phyloP scores from a whole-genome alignment of 1,140 invertebrate species.

The Zaprionus davidi region DNA sequence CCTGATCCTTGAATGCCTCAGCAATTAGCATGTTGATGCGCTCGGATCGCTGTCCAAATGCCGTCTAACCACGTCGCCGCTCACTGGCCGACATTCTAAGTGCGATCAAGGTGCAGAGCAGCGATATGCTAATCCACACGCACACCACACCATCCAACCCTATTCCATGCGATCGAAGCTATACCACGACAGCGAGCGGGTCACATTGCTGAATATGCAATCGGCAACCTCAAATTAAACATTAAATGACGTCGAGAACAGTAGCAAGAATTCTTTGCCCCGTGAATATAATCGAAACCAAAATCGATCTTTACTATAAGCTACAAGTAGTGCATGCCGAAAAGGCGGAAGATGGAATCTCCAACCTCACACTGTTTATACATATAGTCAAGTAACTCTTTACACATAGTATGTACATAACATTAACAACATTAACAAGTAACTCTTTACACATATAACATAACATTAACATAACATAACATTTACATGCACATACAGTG shows the following conservation, averaged over 20 bases:
- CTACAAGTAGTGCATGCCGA: too few relatives aligned
- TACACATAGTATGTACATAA: too few relatives aligned
- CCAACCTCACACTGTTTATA: too few relatives aligned
- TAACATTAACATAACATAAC: too few relatives aligned
- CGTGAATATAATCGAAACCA: background rate
- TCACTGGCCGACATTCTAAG: background rate
- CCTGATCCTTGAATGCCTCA: constrained; percentile 86
- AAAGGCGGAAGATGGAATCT: too few relatives aligned
- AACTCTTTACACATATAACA: too few relatives aligned
- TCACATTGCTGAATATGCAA: constrained; percentile 62
- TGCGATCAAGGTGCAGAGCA: background rate
- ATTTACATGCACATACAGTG: too few relatives aligned
- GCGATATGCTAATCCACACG: constrained; percentile 34
- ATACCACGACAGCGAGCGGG: background rate
- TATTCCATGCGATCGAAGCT: background rate
- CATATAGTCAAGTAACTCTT: too few relatives aligned
- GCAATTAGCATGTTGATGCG: constrained; percentile 76
- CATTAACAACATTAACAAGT: too few relatives aligned
- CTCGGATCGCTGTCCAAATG: constrained; percentile 37
- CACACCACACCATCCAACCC: background rate
- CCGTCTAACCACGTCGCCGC: background rate
- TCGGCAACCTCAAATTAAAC: background rate
- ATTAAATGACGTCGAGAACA: background rate
- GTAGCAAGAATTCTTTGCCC: background rate
- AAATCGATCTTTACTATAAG: too few relatives aligned